Evolutionary conservation across 2,888 invertebrate genomes (phyloP).

Genomic region (Orthosia gracilis): DNA sequence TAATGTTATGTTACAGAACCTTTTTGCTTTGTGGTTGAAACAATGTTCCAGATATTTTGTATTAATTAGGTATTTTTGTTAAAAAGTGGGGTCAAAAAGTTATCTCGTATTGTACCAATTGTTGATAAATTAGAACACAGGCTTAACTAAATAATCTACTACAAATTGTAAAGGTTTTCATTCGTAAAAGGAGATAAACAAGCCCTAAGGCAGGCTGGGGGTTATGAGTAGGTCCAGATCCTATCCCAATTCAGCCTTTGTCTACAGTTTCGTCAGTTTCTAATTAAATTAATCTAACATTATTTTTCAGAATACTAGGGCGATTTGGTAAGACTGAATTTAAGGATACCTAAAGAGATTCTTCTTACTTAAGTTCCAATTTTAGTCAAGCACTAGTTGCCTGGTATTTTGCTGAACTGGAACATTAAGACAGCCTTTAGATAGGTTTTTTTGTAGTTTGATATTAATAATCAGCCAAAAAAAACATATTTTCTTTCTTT

Average conservation of each 20-base stretch:
- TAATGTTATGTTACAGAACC: constrained; percentile 8
- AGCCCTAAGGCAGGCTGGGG: background rate
- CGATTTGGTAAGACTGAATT: no score
- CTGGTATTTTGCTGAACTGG: no score
- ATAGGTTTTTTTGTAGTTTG: no score
- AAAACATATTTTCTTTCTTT: no score
- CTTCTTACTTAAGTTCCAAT: no score
- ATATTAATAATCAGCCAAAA: background rate
- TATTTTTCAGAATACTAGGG: background rate
- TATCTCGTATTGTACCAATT: no score
- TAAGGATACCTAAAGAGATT: no score
- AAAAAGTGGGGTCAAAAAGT: background rate
- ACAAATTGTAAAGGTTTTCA: background rate
- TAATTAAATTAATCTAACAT: background rate
- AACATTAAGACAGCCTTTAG: no score
- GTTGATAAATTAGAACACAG: background rate
- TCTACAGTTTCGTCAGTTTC: background rate
- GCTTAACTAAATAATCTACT: background rate
- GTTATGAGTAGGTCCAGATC: background rate
- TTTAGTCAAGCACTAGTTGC: no score
- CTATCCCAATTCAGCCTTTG: background rate
- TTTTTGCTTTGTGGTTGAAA: constrained; percentile 11
- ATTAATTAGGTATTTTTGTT: constrained; percentile 1
- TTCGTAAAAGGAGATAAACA: constrained; percentile 6
- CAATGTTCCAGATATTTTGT: constrained; percentile 7